Conservation (phyloP, 2,797 vertebrate species). For the Ctenosaura bakeri region DNA sequence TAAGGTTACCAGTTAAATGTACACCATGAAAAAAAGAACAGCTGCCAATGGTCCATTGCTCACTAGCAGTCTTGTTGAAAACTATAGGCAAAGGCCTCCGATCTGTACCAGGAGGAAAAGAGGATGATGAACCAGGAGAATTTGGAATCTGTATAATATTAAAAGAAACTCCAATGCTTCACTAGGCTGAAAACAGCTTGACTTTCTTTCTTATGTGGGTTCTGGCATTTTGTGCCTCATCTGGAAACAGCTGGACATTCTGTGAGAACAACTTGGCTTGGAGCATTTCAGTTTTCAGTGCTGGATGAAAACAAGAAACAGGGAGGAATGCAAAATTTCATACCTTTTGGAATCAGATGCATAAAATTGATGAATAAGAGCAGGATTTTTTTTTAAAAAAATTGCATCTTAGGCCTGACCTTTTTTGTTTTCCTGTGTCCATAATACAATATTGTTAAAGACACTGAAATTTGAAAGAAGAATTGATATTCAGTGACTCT, state of each 20-base stretch:
- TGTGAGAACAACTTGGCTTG: constrained; percentile 50
- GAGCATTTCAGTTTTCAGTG: constrained; percentile 54
- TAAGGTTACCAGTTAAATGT: neutral
- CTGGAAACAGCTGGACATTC: constrained; percentile 61
- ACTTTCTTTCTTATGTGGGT: constrained; percentile 65
- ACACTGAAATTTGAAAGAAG: too few relatives aligned
- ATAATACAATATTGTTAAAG: neutral
- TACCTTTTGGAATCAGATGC: constrained; percentile 19
- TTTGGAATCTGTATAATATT: neutral
- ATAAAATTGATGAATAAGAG: constrained; percentile 31
- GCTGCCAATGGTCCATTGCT: neutral
- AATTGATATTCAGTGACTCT: neutral
- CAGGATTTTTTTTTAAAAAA: too few relatives aligned
- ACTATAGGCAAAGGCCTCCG: neutral
- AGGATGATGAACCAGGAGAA: too few relatives aligned
- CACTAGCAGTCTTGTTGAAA: neutral
- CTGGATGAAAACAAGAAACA: constrained; percentile 47
- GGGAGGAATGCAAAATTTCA: constrained; percentile 54
- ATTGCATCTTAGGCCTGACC: too few relatives aligned
- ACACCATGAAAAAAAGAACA: neutral
- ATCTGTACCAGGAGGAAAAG: neutral
- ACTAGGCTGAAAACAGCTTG: constrained; percentile 38
- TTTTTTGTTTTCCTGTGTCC: too few relatives aligned
- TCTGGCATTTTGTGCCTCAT: constrained; percentile 51
- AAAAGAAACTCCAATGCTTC: neutral